phyloP scores from a whole-genome alignment of 2,113 vertebrate genomes.

The Callorhinus ursinus region DNA sequence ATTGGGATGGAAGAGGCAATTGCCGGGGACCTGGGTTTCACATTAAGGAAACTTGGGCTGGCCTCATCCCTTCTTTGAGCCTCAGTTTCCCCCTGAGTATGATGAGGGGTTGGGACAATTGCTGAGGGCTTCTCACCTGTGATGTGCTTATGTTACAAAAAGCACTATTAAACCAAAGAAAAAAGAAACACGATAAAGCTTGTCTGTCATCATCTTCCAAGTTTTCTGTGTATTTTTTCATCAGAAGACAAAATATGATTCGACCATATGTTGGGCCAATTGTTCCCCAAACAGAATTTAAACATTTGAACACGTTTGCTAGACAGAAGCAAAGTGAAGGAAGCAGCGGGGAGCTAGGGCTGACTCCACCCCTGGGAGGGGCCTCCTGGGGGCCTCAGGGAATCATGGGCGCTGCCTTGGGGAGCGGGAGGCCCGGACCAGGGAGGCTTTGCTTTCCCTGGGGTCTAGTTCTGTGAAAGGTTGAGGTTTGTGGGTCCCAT shows the following conservation, averaged over 20 bases:
- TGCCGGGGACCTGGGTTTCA: neutral
- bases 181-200: neutral
- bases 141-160: neutral
- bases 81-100: neutral
- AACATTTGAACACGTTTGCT: constrained; percentile 61
- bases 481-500: accelerated
- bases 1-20: neutral
- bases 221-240: constrained; percentile 59
- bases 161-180: neutral
- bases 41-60: too few relatives aligned
- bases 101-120: neutral
- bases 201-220: constrained; percentile 53
- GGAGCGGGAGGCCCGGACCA: neutral
- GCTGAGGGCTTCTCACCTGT: neutral
- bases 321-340: constrained; percentile 50
- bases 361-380: neutral
- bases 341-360: neutral
- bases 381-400: neutral
- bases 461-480: neutral
- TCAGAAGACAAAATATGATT: constrained; percentile 67
- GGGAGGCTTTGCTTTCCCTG: neutral
- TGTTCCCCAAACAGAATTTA: constrained; percentile 66
- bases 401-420: too few relatives aligned
- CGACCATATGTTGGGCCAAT: constrained; percentile 68
- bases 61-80: neutral